Percentiles rank a stretch among this genome's conserved stretches.
These are phyloP conservation scores for Micrasema minimum DNA, from an alignment of 1,140 invertebrate species.

Conservation along the genomic window DNA sequence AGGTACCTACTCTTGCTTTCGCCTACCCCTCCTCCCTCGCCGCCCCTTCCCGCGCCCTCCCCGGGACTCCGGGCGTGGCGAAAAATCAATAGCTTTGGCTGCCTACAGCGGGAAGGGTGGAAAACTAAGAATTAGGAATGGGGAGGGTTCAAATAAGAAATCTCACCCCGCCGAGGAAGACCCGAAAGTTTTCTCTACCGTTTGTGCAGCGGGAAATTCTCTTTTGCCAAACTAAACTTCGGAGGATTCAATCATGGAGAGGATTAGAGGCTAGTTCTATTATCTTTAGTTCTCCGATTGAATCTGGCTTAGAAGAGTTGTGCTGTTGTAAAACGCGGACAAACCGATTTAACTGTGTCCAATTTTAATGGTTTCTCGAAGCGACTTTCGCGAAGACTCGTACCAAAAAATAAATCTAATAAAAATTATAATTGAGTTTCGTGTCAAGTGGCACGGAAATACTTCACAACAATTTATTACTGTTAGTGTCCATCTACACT, in stretches of 20 bases:
- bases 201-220: constrained; percentile 43
- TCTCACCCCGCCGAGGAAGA: constrained; percentile 46
- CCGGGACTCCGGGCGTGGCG: constrained; percentile 46
- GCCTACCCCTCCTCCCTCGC: constrained; percentile 19
- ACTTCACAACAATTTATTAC: too few relatives aligned
- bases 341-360: too few relatives aligned
- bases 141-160: constrained; percentile 52
- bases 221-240: constrained; percentile 33
- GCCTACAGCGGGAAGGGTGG: constrained; percentile 29
- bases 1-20: constrained; percentile 27
- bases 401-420: too few relatives aligned
- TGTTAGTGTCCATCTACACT: too few relatives aligned
- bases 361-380: too few relatives aligned
- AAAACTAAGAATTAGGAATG: constrained; percentile 3
- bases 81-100: constrained; percentile 53
- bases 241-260: constrained; percentile 48
- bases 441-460: too few relatives aligned
- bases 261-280: constrained; percentile 45
- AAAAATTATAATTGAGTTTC: too few relatives aligned
- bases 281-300: constrained; percentile 32
- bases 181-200: constrained; percentile 44
- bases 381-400: too few relatives aligned
- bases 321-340: too few relatives aligned
- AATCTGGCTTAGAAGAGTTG: neutral
- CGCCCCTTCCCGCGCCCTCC: constrained; percentile 5